Base-by-base conservation (phyloP, 2,797 vertebrate species). In the Saxicola maurus region DNA sequence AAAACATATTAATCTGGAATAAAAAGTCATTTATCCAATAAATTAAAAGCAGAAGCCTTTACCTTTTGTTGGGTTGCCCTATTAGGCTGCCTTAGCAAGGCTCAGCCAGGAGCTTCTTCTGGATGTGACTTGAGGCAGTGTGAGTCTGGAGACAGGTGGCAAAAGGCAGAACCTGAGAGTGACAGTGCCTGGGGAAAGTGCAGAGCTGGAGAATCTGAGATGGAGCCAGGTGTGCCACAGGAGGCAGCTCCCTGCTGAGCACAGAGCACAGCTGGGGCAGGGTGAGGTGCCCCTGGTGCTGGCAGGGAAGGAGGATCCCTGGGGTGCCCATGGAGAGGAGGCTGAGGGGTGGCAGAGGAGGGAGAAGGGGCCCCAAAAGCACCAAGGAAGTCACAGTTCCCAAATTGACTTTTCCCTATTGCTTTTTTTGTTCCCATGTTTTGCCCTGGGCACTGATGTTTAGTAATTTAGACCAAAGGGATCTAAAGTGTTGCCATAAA, bases 1-100 rank as follows among this genome's bases (percentile, higher is more conserved):
- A 89, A 78, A 94, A 76, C 35, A 24, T 90, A 91, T 94, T 94
- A 92, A 93, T 96, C 88, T 85, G 88, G 81, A 91, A 66, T 33
- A 64, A 93, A 82, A 91, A 89, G 85, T 68, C 43, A 82, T 91
- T 85, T 83, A 78, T 80, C 67, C 27, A 78, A 73, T 71, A 91
- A 90, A 95, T 92, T 80, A 90, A 86, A 87, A 81, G 89, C 89
- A 86, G 57, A 62, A 67, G 75, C 60, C 52, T 75, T 72, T 62
- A 74, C 40, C 65, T 93, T 55, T 72, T 69, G 40, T 62, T 62
- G 85, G 61, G 89, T 30, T 85, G 61, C 59, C 31, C 60, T 82
- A 25, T 85, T 72, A 91, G 68, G 64, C 62, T 91, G 43, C 68
- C 61, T 64, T 4, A 76, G 51, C 33, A 68, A 81, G 60, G 46